Base-by-base conservation (phyloP, 2,888 invertebrate genomes). In the Odontocerum albicorne region DNA sequence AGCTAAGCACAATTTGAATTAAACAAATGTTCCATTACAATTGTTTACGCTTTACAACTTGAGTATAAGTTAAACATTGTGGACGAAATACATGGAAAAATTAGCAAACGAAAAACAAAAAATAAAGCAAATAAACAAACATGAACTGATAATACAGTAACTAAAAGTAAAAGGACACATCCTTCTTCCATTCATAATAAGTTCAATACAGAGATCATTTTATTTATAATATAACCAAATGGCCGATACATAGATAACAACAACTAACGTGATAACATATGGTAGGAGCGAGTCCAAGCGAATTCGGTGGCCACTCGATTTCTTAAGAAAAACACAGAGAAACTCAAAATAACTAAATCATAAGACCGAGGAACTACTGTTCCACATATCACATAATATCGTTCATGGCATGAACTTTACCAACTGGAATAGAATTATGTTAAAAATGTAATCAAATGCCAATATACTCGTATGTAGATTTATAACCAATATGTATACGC, bases 351-450 rank as follows among this genome's bases (percentile, higher is more conserved):
- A 57, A 60, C 57, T 60, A 60, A 57, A 51, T 58, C 53, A 55
- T 55, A 61, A 58, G 55, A 57, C 57, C 51, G 52, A 60, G 61
- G 61, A 61, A 61, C 61, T 61, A 53, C 55, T 56, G 58, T 61
- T 61, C 61, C 61, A 60, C 58, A 51, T 61, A 58, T 61, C 55
- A 58, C 55, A 56, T 45, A 50, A 52, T 47, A 52, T 52, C 40
- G 52, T 53, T 59, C 56, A 56, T 53, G 49, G 45, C 54, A 55
- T 56, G 55, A 55, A 59, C 56, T 53, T 39, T 47, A 19, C 44
- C 31, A 59, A 45, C 59, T 53, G 59, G 55, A 59, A 56, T 56
- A 52, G 33, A 19, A 22, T 17, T 17, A 49, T 27, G 39, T 32
- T 40, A 10, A 19, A 47, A 38, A 49, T 20, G 36, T 22, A 32